phyloP scores from a whole-genome alignment of 2,113 vertebrate species.

The Dicaeum eximium region DNA sequence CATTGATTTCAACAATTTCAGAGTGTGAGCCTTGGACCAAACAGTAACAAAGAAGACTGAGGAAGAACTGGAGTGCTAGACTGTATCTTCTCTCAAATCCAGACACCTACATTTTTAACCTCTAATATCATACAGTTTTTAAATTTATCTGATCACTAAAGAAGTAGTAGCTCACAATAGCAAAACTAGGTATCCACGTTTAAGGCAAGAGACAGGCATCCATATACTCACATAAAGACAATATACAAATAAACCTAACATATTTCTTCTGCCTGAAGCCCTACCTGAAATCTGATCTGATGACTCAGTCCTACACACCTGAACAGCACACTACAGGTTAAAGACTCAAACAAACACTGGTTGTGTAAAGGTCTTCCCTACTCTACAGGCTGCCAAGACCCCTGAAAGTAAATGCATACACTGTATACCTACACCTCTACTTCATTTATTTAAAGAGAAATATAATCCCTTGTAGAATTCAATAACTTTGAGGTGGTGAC shows the following conservation, averaged over 20 bases:
- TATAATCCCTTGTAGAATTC: background rate
- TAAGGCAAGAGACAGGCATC: background rate
- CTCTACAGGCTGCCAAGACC: background rate
- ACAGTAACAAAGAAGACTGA: background rate
- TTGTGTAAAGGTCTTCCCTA: background rate
- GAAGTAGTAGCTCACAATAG: background rate
- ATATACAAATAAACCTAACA: accelerated
- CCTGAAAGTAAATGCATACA: background rate
- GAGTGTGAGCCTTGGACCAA: background rate
- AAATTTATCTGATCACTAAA: background rate
- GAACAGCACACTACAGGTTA: background rate
- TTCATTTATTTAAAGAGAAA: conserved; percentile 14
- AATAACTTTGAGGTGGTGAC: background rate
- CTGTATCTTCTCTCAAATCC: background rate
- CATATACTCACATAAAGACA: background rate
- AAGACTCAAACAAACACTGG: background rate
- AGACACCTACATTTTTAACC: background rate
- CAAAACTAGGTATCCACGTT: background rate
- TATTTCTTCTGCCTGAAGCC: background rate
- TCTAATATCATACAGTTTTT: background rate
- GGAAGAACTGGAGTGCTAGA: background rate
- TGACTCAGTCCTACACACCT: background rate
- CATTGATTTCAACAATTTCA: background rate
- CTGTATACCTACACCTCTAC: background rate
- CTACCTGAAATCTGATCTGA: background rate